Base-by-base conservation (phyloP, 2,113 vertebrate genomes). In the Struthidea cinerea region DNA sequence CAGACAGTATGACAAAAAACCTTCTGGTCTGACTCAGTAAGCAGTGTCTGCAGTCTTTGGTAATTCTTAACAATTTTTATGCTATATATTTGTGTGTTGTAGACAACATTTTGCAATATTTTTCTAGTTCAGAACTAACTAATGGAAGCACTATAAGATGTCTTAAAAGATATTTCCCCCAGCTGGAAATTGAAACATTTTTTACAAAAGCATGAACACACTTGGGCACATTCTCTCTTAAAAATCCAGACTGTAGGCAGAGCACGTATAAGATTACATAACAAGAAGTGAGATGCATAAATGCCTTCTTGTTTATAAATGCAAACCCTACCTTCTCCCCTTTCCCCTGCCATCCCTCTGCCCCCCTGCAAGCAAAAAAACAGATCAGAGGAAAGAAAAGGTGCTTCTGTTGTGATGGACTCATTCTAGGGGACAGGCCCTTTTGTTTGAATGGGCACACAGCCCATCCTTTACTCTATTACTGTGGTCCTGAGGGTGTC, bases 161-260 rank as follows among this genome's bases (percentile, higher is more conserved):
- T 20, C 28, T 61, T 64, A 44, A 35, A 89, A 87, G n/a, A 89
- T 16, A 67, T 71, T 68, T 93, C 41, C 44, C 55, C 37, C 77
- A 47, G 9, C 20, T 90, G n/a, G 21, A 89, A 94, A 95, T 64
- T 52, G 41, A 91, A 93, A 78, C 20, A 65, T 69, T 47, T 96
- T 95, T 93, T 87, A 78, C 84, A 77, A 71, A 91, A 89, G 76
- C 96, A 92, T 42, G 69, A 60, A 92, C 55, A 55, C 33, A 56
- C 30, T 88, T 2, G 4, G 65, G 60, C 50, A 59, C 30, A 61
- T 60, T 83, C 35, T 78, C 35, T 89, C 81, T 69, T 90, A 92
- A 91, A 93, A 94, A 60, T n/a, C 13, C 9, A 79, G 78, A 23
- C 21, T 68, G 32, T 11, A 93, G 53, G 61, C 73, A 80, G 46